These are phyloP conservation scores for Clupea harengus DNA, from an alignment of 2,113 vertebrate species.

Conservation along the genomic window DNA sequence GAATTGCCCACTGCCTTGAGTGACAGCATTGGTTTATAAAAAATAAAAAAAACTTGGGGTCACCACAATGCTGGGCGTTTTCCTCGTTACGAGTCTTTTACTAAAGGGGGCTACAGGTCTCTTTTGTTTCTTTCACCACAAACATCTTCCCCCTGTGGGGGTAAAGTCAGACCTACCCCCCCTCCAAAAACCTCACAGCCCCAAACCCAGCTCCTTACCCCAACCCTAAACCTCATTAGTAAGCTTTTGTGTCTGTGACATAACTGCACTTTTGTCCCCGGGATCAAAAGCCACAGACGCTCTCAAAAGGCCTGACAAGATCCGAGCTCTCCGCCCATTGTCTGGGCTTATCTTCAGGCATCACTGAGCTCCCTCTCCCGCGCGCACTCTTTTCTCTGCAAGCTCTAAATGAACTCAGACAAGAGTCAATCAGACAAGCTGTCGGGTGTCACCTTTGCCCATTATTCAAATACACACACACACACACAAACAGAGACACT, in stretches of 20 bases:
- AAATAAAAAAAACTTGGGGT: neutral
- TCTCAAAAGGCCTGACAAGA: neutral
- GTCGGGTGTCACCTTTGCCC: conserved; percentile 1
- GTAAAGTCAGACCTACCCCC: neutral
- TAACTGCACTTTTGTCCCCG: neutral
- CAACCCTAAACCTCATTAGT: neutral
- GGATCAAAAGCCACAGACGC: neutral
- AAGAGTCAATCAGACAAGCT: neutral
- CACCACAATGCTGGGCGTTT: neutral
- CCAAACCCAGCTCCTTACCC: neutral
- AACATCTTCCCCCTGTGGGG: neutral
- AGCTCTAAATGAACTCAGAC: neutral
- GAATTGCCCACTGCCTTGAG: too few relatives aligned
- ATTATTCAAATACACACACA: neutral
- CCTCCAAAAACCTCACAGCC: neutral
- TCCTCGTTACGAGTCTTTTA: neutral
- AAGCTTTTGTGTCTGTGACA: neutral
- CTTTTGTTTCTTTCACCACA: neutral
- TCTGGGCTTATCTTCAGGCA: neutral
- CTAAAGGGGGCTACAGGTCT: neutral
- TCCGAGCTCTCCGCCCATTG: neutral
- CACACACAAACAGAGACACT: neutral
- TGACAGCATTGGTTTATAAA: too few relatives aligned
- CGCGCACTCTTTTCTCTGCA: neutral
- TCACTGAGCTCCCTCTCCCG: conserved; percentile 14